These are phyloP conservation scores for Griposia aprilina DNA, from an alignment of 2,888 invertebrate species.

Conservation along the genomic window DNA sequence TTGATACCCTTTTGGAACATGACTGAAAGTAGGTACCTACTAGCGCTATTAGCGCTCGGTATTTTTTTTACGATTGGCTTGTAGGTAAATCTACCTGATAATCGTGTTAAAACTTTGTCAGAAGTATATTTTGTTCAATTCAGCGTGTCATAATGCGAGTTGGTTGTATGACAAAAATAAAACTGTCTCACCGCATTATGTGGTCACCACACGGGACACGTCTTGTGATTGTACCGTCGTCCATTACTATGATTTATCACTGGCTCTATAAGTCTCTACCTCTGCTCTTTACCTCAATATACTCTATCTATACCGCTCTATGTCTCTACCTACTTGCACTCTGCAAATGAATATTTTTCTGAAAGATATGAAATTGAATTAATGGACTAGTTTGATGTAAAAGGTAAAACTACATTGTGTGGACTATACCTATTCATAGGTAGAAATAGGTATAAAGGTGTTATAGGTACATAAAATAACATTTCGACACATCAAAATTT, in stretches of 20 bases:
- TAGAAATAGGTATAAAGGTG: neutral
- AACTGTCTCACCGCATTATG: neutral
- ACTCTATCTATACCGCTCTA: neutral
- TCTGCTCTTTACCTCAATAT: conserved; percentile 18
- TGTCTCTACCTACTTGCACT: conserved; percentile 43
- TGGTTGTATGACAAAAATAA: neutral
- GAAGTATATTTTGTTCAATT: neutral
- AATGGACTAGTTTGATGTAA: conserved; percentile 18
- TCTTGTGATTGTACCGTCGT: conserved; percentile 68
- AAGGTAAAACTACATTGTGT: conserved; percentile 14
- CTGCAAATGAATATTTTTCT: conserved; percentile 32
- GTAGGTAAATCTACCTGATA: too few relatives aligned
- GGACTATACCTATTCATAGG: too few relatives aligned
- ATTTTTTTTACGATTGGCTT: neutral
- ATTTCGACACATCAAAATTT: neutral
- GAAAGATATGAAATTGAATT: conserved; percentile 39
- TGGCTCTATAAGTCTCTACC: conserved; percentile 26
- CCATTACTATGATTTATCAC: conserved; percentile 74
- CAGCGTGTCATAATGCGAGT: neutral
- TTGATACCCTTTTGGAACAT: neutral
- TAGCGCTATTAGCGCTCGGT: neutral
- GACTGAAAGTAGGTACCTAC: too few relatives aligned
- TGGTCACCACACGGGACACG: conserved; percentile 50
- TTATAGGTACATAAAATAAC: neutral
- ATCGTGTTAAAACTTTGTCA: too few relatives aligned